A percentile compares a stretch with the other conserved stretches of the same genome.
Evolutionary conservation across 2,797 vertebrate species (phyloP).

Genomic region (Diceros bicornis): DNA sequence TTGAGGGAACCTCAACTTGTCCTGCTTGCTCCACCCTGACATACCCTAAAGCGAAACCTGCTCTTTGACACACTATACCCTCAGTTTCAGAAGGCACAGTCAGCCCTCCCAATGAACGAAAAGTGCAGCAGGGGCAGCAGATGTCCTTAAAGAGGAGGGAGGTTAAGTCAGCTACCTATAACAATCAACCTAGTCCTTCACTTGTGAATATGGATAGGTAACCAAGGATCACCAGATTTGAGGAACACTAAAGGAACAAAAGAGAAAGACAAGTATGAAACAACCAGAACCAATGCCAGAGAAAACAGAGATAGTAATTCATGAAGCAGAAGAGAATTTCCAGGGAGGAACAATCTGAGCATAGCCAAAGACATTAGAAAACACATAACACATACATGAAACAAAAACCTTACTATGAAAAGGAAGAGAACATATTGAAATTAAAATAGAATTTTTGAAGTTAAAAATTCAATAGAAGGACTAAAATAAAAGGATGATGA

Average conservation of each 20-base stretch:
- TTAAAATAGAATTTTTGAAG: conserved; percentile 2
- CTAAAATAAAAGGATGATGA: not conserved
- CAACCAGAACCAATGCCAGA: not conserved
- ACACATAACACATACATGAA: not conserved
- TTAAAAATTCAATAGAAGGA: conserved; percentile 21
- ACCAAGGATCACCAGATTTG: not conserved
- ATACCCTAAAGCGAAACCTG: not conserved
- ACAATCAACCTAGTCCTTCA: not conserved
- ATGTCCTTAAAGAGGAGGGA: not conserved
- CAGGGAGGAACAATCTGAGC: not conserved
- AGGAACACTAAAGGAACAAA: not conserved
- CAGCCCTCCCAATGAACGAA: not conserved
- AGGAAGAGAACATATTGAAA: not conserved
- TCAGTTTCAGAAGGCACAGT: not conserved
- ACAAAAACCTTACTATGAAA: not conserved
- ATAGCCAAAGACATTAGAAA: not conserved
- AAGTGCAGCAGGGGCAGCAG: not conserved
- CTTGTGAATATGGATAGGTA: not conserved
- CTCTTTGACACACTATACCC: not conserved
- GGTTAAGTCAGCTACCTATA: not conserved
- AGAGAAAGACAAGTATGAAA: not conserved
- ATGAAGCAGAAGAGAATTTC: not conserved
- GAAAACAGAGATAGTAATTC: not conserved
- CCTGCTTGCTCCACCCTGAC: not conserved
- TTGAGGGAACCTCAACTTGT: not conserved